Evolutionary conservation across 2,113 vertebrate genomes (phyloP).

Genomic region (Anhinga anhinga): DNA sequence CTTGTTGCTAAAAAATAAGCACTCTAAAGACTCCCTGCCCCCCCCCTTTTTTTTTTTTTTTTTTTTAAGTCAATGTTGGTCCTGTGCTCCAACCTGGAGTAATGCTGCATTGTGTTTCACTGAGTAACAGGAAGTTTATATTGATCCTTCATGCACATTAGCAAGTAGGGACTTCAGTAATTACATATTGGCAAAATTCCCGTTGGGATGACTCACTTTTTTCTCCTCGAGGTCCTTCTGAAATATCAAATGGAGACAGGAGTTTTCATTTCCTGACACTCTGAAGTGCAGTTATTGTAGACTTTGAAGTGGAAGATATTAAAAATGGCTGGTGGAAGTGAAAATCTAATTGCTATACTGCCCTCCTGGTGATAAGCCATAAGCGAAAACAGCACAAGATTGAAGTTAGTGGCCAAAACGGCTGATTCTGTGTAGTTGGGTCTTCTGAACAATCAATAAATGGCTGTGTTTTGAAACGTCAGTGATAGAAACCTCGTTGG

Average conservation of each 20-base stretch:
- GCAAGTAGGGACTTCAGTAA: neutral
- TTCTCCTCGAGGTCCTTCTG: slow-evolving; percentile 18
- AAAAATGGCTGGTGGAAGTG: slow-evolving; percentile 14
- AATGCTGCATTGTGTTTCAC: neutral
- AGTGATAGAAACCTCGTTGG: neutral
- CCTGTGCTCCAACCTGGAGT: neutral
- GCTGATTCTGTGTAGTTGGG: neutral
- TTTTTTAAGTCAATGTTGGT: neutral
- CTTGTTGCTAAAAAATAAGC: neutral
- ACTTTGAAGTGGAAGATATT: slow-evolving; percentile 35
- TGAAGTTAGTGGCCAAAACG: neutral
- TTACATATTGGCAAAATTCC: slow-evolving; percentile 18
- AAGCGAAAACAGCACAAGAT: rapidly evolving
- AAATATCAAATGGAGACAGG: slow-evolving; percentile 16
- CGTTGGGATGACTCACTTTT: neutral
- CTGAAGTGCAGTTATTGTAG: neutral
- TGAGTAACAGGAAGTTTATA: neutral
- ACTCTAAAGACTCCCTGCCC: rapidly evolving
- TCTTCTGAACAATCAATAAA: neutral
- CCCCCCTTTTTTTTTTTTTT: no score
- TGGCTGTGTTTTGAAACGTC: neutral
- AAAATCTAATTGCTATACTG: slow-evolving; percentile 16
- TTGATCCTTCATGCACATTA: neutral
- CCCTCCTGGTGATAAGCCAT: neutral
- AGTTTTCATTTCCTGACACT: slow-evolving; percentile 49